Evolutionary conservation across 2,113 vertebrate genomes (phyloP).

Genomic region (Cyprinodon variegatus): DNA sequence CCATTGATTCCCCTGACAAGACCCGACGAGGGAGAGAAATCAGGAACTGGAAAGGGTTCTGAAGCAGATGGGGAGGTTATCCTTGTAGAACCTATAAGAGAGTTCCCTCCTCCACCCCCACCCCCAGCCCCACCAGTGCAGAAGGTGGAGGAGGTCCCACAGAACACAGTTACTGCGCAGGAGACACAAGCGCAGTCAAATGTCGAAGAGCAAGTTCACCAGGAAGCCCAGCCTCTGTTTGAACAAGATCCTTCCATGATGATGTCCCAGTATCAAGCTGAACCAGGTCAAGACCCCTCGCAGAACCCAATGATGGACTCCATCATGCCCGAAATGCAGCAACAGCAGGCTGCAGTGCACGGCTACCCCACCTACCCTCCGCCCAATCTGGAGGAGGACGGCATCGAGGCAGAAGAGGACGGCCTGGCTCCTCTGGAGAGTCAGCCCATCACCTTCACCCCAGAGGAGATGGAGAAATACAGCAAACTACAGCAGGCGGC

Average conservation of each 20-base stretch:
- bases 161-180: slow-evolving; percentile 70
- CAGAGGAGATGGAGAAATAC: slow-evolving; percentile 99
- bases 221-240: slow-evolving; percentile 69
- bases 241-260: slow-evolving; percentile 76
- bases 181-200: slow-evolving; percentile 64
- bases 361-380: slow-evolving; percentile 86
- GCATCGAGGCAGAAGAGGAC: slow-evolving; percentile 88
- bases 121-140: slow-evolving; percentile 77
- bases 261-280: slow-evolving; percentile 75
- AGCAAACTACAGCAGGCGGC: slow-evolving; percentile 97
- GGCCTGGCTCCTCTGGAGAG: slow-evolving; percentile 93
- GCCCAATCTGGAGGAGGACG: slow-evolving; percentile 83
- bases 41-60: slow-evolving; percentile 70
- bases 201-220: slow-evolving; percentile 75
- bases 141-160: slow-evolving; percentile 71
- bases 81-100: slow-evolving; percentile 81
- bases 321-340: slow-evolving; percentile 83
- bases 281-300: slow-evolving; percentile 72
- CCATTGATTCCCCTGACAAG: slow-evolving; percentile 80
- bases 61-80: slow-evolving; percentile 82
- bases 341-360: slow-evolving; percentile 75
- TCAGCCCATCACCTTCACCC: slow-evolving; percentile 97
- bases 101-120: slow-evolving; percentile 84
- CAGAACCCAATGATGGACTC: slow-evolving; percentile 82
- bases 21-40: slow-evolving; percentile 80